Base-by-base conservation (phyloP, 2,888 invertebrate genomes). In the Eudemis profundana region DNA sequence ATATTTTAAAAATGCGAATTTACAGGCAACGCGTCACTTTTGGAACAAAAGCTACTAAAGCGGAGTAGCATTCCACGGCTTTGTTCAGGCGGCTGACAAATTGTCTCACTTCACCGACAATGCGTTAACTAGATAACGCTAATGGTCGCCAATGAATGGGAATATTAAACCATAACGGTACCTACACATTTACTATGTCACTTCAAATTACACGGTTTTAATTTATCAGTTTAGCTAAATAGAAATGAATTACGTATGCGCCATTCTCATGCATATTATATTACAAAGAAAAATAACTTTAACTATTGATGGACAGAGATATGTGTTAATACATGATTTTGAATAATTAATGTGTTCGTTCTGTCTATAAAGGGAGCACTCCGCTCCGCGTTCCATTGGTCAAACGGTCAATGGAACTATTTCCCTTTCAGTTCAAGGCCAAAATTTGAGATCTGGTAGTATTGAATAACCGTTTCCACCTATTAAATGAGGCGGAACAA, bases 11-110 rank as follows among this genome's bases (percentile, higher is more conserved):
- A 19, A 44, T 19, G 12, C 10, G 19, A 4, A 19, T 17, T 12
- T n/a, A n/a, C n/a, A n/a, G 12, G 38, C n/a, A 15, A 14, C 3
- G 23, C 5, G 21, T 51, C 19, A 36, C 7, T 14, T 7, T 17
- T 29, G 8, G 27, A 54, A 29, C 42, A 44, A 29, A 36, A 23
- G 23, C 36, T 51, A 56, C 21, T 50, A n/a, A 50, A 57, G 57
- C 44, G 14, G 17, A 57, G 42, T 29, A 56, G 60, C 59, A 60
- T 64, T 67, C 51, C 59, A 51, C 33, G 50, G 67, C 57, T 66
- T 73, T 72, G 70, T 72, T 68, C 63, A 12, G 44, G n/a, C 56
- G 44, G 53, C 67, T 67, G 66, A 72, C 68, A 72, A 72, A 73
- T 75, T 62, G 65, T 42, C 68, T 69, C 70, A 67, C 67, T 73